Conservation (phyloP, 2,113 vertebrate genomes). For the Epinephelus moara region DNA sequence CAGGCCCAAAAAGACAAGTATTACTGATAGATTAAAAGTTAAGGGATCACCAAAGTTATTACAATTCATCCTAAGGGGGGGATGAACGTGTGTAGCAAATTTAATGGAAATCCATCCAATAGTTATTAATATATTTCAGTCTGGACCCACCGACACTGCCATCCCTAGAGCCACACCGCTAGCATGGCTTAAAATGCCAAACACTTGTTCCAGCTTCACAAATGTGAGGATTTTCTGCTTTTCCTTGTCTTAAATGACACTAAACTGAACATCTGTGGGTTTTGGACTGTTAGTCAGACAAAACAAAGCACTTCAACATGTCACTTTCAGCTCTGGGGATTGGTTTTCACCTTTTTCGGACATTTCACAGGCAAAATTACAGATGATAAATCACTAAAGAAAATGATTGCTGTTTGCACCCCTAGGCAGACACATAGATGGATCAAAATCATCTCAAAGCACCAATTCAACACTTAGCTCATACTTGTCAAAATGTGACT, state of each 20-base stretch:
- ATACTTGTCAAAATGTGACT: slow-evolving; percentile 25
- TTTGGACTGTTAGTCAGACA: background rate
- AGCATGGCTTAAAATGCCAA: background rate
- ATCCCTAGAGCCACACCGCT: too few relatives aligned
- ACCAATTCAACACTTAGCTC: background rate
- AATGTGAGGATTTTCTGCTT: background rate
- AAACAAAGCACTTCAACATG: background rate
- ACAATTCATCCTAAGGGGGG: background rate
- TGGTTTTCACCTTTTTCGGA: background rate
- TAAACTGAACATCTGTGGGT: background rate
- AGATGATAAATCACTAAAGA: background rate
- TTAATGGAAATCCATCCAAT: background rate
- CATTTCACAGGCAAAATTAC: background rate
- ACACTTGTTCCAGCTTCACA: background rate
- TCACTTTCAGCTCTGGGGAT: background rate
- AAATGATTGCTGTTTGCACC: background rate
- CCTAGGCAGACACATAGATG: background rate
- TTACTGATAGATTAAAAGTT: background rate
- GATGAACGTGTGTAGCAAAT: background rate
- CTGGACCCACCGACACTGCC: too few relatives aligned
- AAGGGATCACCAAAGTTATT: background rate
- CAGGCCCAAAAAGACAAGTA: too few relatives aligned
- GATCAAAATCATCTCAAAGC: background rate
- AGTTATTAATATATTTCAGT: background rate
- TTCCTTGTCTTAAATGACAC: background rate